Evolutionary conservation across 2,113 vertebrate species (phyloP).

Genomic region (Hucho hucho): DNA sequence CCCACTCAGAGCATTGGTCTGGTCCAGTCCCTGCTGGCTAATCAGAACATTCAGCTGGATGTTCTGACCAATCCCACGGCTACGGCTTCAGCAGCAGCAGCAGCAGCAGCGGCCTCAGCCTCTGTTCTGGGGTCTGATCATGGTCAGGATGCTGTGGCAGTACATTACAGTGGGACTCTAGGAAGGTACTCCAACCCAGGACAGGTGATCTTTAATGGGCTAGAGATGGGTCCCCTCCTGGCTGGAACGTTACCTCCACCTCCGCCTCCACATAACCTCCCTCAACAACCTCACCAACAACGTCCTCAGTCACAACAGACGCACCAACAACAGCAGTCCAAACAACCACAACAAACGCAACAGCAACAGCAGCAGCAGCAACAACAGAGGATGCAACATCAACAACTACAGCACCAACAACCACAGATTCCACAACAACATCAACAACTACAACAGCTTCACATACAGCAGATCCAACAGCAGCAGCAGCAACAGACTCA

Average conservation of each 20-base stretch:
- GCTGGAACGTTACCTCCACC: conserved; percentile 77
- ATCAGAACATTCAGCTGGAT: conserved; percentile 98
- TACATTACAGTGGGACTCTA: conserved; percentile 75
- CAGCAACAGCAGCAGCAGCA: conserved; percentile 49
- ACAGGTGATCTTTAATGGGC: conserved; percentile 82
- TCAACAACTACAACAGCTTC: conserved; percentile 48
- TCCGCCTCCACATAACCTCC: conserved; percentile 74
- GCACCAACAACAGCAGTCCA: conserved; percentile 58
- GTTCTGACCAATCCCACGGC: conserved; percentile 87
- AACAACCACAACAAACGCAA: conserved; percentile 59
- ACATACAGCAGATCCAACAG: conserved; percentile 46
- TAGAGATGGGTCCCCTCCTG: conserved; percentile 80
- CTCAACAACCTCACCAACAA: conserved; percentile 68
- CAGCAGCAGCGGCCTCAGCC: conserved; percentile 62
- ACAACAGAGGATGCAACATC: conserved; percentile 42
- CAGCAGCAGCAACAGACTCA: conserved; percentile 57
- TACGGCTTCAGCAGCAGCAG: conserved; percentile 54
- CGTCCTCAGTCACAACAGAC: conserved; percentile 64
- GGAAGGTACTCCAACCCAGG: conserved; percentile 83
- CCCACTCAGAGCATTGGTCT: conserved; percentile 97
- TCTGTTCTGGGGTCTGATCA: conserved; percentile 31
- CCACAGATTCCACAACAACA: conserved; percentile 41
- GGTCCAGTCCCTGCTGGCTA: conserved; percentile 94
- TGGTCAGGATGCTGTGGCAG: conserved; percentile 67
- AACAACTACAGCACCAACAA: conserved; percentile 53